Conservation (phyloP, 23 tunicate genomes). For the Clavelina lepadiformis region DNA sequence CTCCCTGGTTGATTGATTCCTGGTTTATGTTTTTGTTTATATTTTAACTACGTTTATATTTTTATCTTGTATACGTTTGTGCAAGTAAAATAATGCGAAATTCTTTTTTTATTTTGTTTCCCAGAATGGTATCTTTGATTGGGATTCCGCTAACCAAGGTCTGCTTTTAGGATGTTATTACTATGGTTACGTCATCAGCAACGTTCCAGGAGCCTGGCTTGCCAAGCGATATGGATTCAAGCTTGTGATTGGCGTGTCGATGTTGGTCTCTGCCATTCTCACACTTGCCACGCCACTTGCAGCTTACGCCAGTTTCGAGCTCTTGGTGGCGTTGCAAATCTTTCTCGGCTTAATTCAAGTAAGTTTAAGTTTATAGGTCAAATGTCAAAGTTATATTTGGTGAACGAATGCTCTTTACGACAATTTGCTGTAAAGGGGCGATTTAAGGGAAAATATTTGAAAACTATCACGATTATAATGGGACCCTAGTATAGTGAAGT, state of each 20-base stretch:
- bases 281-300: conserved; percentile 52
- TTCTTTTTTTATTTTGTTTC: conserved; percentile 4
- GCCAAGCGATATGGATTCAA: conserved; percentile 56
- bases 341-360: conserved; percentile 80
- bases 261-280: conserved; percentile 39
- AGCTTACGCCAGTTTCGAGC: conserved; percentile 40
- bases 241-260: conserved; percentile 39
- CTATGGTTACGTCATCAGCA: conserved; percentile 59
- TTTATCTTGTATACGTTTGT: too few species aligned
- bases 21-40: too few species aligned
- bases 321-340: conserved; percentile 54
- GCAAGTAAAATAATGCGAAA: background rate
- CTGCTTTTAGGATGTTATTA: conserved; percentile 48
- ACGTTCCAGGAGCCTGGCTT: conserved; percentile 74
- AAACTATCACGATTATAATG: too few species aligned
- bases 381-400: background rate
- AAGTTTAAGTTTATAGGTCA: background rate
- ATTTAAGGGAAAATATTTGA: background rate
- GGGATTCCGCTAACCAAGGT: conserved; percentile 51
- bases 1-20: too few species aligned
- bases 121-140: conserved; percentile 60
- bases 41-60: too few species aligned
- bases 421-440: background rate
- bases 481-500: too few species aligned
- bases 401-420: background rate